A percentile compares a stretch with the other conserved stretches of the same genome.
These are phyloP conservation scores for Cerastoderma edule DNA, from an alignment of 2,888 invertebrate species.

Conservation along the genomic window DNA sequence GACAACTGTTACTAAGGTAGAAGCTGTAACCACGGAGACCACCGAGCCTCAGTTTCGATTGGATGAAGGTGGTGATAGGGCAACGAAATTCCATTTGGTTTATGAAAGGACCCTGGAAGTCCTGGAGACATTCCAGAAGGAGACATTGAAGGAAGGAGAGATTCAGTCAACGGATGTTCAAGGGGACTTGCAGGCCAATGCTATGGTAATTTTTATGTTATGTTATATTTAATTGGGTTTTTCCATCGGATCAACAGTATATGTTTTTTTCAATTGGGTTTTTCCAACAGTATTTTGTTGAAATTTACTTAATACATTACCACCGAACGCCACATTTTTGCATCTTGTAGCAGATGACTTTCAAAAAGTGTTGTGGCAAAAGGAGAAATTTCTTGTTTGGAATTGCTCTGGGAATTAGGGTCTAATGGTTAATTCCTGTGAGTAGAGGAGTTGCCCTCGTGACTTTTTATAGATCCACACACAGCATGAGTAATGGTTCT, in stretches of 20 bases:
- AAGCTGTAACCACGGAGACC: conserved; percentile 41
- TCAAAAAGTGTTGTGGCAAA: neutral
- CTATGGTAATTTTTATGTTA: conserved; percentile 69
- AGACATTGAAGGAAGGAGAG: conserved; percentile 69
- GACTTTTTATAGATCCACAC: too few relatives aligned
- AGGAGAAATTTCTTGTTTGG: neutral
- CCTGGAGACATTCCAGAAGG: conserved; percentile 71
- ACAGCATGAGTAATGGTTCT: too few relatives aligned
- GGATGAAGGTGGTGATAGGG: conserved; percentile 41
- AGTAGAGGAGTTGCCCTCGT: too few relatives aligned
- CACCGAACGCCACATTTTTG: too few relatives aligned
- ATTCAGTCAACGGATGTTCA: conserved; percentile 66
- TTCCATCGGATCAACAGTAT: too few relatives aligned
- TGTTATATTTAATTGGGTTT: too few relatives aligned
- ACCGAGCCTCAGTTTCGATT: conserved; percentile 22
- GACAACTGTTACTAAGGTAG: conserved; percentile 55
- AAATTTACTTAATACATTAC: neutral
- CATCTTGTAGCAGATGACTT: too few relatives aligned
- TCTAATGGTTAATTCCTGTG: too few relatives aligned
- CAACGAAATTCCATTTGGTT: conserved; percentile 60
- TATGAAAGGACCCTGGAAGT: conserved; percentile 68
- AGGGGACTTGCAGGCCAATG: conserved; percentile 72
- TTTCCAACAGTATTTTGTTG: neutral
- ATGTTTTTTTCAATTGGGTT: too few relatives aligned
- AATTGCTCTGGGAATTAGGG: too few relatives aligned